Percentiles rank a stretch among this genome's conserved stretches.
Evolutionary conservation across 1,140 invertebrate species (phyloP).

Genomic region (Drosophila oshimai): DNA sequence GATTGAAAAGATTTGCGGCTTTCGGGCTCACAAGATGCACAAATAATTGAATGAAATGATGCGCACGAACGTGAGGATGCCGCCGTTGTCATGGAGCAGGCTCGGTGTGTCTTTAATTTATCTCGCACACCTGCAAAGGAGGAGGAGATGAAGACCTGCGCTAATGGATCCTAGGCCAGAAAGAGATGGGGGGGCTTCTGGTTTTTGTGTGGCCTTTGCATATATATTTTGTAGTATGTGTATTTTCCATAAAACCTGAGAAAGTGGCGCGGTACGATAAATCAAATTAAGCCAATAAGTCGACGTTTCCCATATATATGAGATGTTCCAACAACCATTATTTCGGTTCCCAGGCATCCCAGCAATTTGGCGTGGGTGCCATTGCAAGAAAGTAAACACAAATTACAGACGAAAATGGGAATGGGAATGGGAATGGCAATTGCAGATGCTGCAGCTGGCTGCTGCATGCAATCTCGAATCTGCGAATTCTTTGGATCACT

Average conservation of each 20-base stretch:
- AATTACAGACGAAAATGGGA: constrained; percentile 20
- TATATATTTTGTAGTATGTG: too few relatives aligned
- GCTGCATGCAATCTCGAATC: constrained; percentile 57
- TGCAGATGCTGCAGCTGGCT: constrained; percentile 26
- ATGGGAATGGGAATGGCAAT: not conserved
- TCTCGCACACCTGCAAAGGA: constrained; percentile 68
- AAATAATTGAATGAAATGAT: constrained; percentile 59
- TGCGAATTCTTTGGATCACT: constrained; percentile 55
- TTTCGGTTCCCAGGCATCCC: constrained; percentile 57
- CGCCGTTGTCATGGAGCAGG: constrained; percentile 30
- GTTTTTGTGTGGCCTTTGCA: constrained; percentile 62
- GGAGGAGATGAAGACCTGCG: not conserved
- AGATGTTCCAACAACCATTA: too few relatives aligned
- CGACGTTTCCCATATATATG: constrained; percentile 50
- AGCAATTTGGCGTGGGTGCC: constrained; percentile 37
- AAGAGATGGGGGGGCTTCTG: constrained; percentile 49
- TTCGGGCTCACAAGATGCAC: constrained; percentile 18
- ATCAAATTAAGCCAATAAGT: constrained; percentile 76
- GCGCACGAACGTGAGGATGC: constrained; percentile 52
- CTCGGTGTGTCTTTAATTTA: constrained; percentile 62
- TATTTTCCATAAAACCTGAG: too few relatives aligned
- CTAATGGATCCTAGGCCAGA: constrained; percentile 29
- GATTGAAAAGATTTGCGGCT: constrained; percentile 46
- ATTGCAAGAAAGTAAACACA: constrained; percentile 30
- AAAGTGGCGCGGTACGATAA: constrained; percentile 55